Percentiles rank a stretch among this genome's conserved stretches.
phyloP scores from a whole-genome alignment of 2,888 invertebrate species.

The Chrysolina oricalcia region DNA sequence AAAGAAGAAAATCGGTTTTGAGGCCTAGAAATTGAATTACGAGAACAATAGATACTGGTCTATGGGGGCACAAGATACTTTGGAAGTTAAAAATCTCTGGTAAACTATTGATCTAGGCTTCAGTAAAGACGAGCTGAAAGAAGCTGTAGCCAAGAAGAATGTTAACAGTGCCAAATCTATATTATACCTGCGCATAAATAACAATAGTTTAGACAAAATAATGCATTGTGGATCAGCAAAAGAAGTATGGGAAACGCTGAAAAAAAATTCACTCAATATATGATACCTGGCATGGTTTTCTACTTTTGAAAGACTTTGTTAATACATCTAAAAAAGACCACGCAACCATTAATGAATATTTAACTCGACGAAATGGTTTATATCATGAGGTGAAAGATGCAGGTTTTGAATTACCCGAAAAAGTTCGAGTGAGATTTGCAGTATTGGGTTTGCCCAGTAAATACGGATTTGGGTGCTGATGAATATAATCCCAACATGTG shows the following conservation, averaged over 20 bases:
- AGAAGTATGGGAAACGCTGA: too few species aligned
- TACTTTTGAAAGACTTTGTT: constrained; percentile 28
- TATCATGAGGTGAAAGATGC: constrained; percentile 17
- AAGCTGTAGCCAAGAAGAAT: too few species aligned
- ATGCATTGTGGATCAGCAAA: too few species aligned
- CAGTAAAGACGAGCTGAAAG: neutral
- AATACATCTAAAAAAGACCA: constrained; percentile 14
- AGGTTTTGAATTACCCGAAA: constrained; percentile 28
- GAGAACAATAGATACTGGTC: neutral
- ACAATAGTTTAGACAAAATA: too few species aligned
- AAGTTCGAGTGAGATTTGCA: too few species aligned
- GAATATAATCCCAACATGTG: too few species aligned
- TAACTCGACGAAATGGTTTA: constrained; percentile 24
- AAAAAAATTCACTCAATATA: too few species aligned
- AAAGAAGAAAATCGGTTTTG: too few species aligned
- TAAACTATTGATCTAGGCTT: neutral
- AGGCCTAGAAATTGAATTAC: neutral
- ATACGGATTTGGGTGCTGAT: constrained; percentile 9
- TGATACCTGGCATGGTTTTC: too few species aligned
- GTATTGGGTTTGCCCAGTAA: too few species aligned
- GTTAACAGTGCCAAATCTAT: too few species aligned
- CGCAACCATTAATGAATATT: constrained; percentile 26
- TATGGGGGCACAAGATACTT: neutral
- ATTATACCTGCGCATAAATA: too few species aligned
- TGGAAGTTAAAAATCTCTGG: constrained; percentile 15